Evolutionary conservation across 2,113 vertebrate genomes (phyloP).

Genomic region (Tinamus guttatus): DNA sequence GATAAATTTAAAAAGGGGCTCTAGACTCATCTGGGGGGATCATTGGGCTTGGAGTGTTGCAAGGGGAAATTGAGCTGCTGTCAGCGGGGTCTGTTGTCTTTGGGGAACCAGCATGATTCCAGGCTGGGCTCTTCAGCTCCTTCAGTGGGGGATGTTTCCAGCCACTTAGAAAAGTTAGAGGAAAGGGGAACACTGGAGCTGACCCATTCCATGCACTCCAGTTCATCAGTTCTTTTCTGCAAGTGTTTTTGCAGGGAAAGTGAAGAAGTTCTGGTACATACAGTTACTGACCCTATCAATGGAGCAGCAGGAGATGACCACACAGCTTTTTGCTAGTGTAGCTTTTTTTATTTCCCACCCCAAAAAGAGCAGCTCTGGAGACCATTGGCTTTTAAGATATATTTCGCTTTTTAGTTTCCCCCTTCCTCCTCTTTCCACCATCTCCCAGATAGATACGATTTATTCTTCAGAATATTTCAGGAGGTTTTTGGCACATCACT

Average conservation of each 20-base stretch:
- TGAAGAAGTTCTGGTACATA: not conserved
- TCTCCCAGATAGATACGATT: not conserved
- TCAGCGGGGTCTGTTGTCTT: not conserved
- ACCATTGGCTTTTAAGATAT: not conserved
- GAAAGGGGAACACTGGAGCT: not conserved
- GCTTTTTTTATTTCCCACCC: not conserved
- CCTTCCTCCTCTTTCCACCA: not conserved
- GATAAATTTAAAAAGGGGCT: not conserved
- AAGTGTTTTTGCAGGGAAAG: not conserved
- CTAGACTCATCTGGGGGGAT: not conserved
- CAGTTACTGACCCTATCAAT: not conserved
- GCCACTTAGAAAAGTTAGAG: not conserved
- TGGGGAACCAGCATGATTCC: not conserved
- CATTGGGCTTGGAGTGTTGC: not conserved
- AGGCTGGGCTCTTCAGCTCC: not conserved
- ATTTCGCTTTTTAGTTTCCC: not conserved
- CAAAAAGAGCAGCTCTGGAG: too few relatives aligned
- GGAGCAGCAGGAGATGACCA: not conserved
- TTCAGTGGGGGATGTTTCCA: not conserved
- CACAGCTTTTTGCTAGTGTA: not conserved
- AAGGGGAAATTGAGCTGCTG: not conserved
- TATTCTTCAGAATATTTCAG: not conserved
- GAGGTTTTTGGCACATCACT: not conserved
- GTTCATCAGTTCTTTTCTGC: not conserved
- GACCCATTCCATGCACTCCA: not conserved